These are phyloP conservation scores for Bembecia ichneumoniformis DNA, from an alignment of 2,888 invertebrate genomes.

Conservation along the genomic window DNA sequence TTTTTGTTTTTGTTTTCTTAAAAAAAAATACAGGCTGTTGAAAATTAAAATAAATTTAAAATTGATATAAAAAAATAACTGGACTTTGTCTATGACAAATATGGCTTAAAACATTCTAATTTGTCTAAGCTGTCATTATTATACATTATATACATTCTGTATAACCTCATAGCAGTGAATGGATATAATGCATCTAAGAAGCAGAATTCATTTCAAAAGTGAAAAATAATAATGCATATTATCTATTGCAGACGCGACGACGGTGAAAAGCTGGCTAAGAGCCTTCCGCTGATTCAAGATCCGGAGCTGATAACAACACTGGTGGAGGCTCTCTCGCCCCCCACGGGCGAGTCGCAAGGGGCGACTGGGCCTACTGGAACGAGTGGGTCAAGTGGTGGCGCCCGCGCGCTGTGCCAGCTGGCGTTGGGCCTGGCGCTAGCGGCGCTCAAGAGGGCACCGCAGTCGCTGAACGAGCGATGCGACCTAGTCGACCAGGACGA, in stretches of 20 bases:
- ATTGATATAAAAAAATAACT: too few species aligned
- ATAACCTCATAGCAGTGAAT: too few species aligned
- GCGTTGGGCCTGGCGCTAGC: conserved; percentile 47
- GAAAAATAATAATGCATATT: too few species aligned
- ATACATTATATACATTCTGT: too few species aligned
- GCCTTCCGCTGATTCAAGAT: conserved; percentile 77
- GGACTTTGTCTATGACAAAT: too few species aligned
- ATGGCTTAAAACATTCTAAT: too few species aligned
- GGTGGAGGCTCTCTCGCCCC: conserved; percentile 60
- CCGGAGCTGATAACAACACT: conserved; percentile 68
- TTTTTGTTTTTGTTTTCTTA: too few species aligned
- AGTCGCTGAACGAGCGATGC: conserved; percentile 29
- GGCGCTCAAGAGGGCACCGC: conserved; percentile 54
- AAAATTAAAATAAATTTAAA: too few species aligned
- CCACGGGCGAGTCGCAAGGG: conserved; percentile 14
- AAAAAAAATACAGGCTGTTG: too few species aligned
- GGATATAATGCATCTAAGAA: too few species aligned
- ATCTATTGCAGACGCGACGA: conserved; percentile 74
- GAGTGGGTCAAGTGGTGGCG: conserved; percentile 19
- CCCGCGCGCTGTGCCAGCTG: conserved; percentile 47
- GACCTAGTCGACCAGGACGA: conserved; percentile 83
- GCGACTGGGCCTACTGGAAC: conserved; percentile 13
- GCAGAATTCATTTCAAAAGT: too few species aligned
- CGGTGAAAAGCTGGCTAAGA: conserved; percentile 79
- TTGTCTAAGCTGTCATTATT: too few species aligned